Evolutionary conservation across 2,797 vertebrate genomes (phyloP), one percentile per base, ranked within the genome.

Genomic region (Euthynnus affinis): DNA sequence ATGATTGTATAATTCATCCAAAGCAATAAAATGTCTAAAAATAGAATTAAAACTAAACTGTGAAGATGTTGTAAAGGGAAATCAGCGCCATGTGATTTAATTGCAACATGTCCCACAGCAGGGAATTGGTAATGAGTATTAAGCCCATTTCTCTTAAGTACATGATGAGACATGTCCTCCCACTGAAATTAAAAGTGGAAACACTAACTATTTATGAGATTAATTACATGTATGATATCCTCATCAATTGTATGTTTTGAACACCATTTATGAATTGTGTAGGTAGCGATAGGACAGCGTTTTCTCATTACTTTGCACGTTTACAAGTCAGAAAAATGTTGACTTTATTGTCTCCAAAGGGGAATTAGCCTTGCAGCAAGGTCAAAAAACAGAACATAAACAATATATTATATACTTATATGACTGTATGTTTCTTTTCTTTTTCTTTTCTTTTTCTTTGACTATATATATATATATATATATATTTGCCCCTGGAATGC

Each of bases 11-110:
- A 55, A 82, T 80, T 86, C 80, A 76, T 66, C 51, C 71, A 53
- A 18, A 79, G 77, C 69, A 74, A 80, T 81, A 69, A 81, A 76
- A 44, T 9, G n/a, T 74, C 48, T 71, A 51, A 71, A 78, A 86
- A 69, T 56, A n/a, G 60, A 84, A 67, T 76, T 55, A 56, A 52
- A 83, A 34, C 22, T 20, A 57, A 86, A 80, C 20, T 71, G 4
- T 56, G 32, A 78, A 53, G 65, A 65, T 77, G 55, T 48, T 71
- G 40, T 68, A 25, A 74, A 56, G 66, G 22, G 52, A 60, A 57
- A 59, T 80, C 1, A 61, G 42, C 64, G 53, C 23, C 44, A 29
- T 27, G 15, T 76, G 53, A 86, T 82, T 81, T 81, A 84, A 58
- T 65, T 37, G 15, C 58, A 66, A 32, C 48, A 34, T 67, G 67